Conservation (phyloP, 2,113 vertebrate species). For the Anser brachyrhynchus region DNA sequence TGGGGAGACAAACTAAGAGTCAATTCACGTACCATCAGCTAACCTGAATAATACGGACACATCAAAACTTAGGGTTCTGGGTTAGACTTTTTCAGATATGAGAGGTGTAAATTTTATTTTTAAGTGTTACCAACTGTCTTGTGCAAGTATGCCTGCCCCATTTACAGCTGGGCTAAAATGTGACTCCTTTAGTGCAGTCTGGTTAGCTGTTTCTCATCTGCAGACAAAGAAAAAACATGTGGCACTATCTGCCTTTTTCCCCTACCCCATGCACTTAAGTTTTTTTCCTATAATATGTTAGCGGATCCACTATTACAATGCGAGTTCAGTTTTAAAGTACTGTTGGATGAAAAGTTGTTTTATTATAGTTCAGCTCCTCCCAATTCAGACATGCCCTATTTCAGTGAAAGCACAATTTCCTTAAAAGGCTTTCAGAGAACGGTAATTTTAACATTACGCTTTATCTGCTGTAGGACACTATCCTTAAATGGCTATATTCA, state of each 20-base stretch:
- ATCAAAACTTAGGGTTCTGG: background rate
- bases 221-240: background rate
- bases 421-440: background rate
- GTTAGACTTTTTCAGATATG: background rate
- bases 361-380: background rate
- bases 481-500: background rate
- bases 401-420: background rate
- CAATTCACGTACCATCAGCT: background rate
- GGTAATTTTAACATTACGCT: background rate
- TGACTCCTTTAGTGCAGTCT: background rate
- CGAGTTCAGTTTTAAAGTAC: background rate
- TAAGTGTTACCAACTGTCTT: background rate
- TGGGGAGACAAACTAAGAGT: background rate
- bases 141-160: background rate
- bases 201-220: background rate
- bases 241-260: background rate
- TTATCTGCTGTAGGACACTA: background rate
- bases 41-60: background rate
- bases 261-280: background rate
- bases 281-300: background rate
- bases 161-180: conserved; percentile 29
- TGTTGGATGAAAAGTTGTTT: background rate
- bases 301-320: background rate
- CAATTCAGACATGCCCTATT: background rate
- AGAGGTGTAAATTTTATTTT: conserved; percentile 35